Evolutionary conservation across 2,888 invertebrate genomes (phyloP).

Genomic region (Athalia rosae): DNA sequence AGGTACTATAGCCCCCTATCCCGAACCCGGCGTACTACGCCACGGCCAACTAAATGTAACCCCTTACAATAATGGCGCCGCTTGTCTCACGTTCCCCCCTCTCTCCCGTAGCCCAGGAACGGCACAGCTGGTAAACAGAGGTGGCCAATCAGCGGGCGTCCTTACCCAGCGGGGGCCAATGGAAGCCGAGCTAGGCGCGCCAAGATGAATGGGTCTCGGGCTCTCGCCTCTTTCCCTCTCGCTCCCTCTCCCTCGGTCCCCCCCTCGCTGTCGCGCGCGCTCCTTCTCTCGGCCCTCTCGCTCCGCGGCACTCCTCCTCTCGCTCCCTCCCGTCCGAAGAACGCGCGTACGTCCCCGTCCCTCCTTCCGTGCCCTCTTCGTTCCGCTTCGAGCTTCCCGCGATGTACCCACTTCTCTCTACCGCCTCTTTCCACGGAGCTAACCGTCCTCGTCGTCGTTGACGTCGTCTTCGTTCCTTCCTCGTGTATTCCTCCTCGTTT

Average conservation of each 20-base stretch:
- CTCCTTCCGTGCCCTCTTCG: slow-evolving; percentile 24
- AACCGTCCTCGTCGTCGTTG: slow-evolving; percentile 5
- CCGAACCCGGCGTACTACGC: slow-evolving; percentile 80
- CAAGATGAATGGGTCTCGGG: slow-evolving; percentile 75
- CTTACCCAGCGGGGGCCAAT: slow-evolving; percentile 70
- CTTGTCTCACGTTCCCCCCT: slow-evolving; percentile 75
- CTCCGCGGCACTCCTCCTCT: slow-evolving; percentile 50
- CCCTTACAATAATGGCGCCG: slow-evolving; percentile 75
- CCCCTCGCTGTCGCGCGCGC: slow-evolving; percentile 73
- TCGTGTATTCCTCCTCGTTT: neutral
- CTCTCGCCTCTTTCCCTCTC: slow-evolving; percentile 57
- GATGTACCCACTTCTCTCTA: slow-evolving; percentile 15
- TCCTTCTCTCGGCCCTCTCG: slow-evolving; percentile 51
- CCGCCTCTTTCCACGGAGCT: slow-evolving; percentile 20
- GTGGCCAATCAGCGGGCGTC: slow-evolving; percentile 67
- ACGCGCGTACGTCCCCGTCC: slow-evolving; percentile 36
- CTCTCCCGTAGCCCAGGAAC: slow-evolving; percentile 72
- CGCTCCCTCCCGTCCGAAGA: slow-evolving; percentile 45
- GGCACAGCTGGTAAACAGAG: slow-evolving; percentile 75
- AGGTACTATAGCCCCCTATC: slow-evolving; percentile 89
- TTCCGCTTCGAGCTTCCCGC: neutral
- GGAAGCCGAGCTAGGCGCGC: slow-evolving; percentile 69
- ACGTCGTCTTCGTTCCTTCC: neutral
- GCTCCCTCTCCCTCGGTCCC: slow-evolving; percentile 50
- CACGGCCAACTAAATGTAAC: slow-evolving; percentile 75